Conservation (phyloP, 2,888 invertebrate genomes). For the Nycteola revayana region DNA sequence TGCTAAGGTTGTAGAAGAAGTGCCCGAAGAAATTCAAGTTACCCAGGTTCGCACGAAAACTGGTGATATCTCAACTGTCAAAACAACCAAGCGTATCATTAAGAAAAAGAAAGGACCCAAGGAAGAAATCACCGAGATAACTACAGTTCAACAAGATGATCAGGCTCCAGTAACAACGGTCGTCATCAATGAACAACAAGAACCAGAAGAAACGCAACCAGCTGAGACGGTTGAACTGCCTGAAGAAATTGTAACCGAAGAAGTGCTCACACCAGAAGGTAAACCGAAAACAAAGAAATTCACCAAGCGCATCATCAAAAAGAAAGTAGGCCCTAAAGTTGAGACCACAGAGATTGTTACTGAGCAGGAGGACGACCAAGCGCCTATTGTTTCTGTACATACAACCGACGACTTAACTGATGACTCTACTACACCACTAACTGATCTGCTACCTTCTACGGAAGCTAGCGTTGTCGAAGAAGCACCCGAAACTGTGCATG, state of each 20-base stretch:
- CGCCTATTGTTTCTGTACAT: conserved; percentile 32
- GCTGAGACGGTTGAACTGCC: conserved; percentile 7
- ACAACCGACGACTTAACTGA: conserved; percentile 44
- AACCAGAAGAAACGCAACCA: conserved; percentile 3
- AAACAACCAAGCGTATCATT: conserved; percentile 1
- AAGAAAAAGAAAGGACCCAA: conserved; percentile 5
- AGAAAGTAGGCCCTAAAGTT: conserved; percentile 57
- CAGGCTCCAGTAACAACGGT: conserved; percentile 9
- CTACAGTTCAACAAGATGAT: conserved; percentile 5
- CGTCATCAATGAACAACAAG: conserved; percentile 6
- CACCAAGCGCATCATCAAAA: conserved; percentile 65
- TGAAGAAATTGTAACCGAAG: conserved; percentile 3
- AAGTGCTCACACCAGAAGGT: conserved; percentile 5
- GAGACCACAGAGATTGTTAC: conserved; percentile 58
- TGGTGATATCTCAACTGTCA: conserved; percentile 23
- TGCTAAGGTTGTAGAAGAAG: neutral
- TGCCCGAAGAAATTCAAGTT: conserved; percentile 6
- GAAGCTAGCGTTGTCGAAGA: conserved; percentile 5
- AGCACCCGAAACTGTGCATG: conserved; percentile 5
- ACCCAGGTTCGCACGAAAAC: conserved; percentile 37
- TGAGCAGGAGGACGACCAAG: conserved; percentile 18
- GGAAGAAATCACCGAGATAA: conserved; percentile 5
- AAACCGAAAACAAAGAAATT: conserved; percentile 36
- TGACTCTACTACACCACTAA: conserved; percentile 38
- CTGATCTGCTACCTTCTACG: conserved; percentile 2